These are phyloP conservation scores for Polyommatus iphigenia DNA, from an alignment of 2,888 invertebrate species.

Conservation along the genomic window DNA sequence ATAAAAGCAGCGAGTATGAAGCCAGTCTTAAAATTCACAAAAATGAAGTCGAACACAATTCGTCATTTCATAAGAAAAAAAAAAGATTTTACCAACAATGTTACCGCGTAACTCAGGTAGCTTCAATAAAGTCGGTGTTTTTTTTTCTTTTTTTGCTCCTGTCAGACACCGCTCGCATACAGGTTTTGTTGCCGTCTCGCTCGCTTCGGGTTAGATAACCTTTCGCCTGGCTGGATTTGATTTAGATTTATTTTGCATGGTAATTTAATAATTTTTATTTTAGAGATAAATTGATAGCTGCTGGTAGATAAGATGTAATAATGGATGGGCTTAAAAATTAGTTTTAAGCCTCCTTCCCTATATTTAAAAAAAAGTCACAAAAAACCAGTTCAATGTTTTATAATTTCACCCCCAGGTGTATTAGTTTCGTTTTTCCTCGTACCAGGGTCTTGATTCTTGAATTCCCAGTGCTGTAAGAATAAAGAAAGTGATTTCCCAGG, in stretches of 20 bases:
- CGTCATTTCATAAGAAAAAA: constrained; percentile 40
- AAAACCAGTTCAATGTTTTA: neutral
- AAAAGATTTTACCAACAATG: constrained; percentile 45
- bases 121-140: constrained; percentile 51
- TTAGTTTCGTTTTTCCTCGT: neutral
- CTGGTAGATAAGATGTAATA: neutral
- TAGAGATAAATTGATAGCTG: constrained; percentile 36
- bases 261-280: constrained; percentile 27
- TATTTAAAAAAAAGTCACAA: neutral
- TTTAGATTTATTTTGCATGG: constrained; percentile 31
- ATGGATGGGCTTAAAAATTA: neutral
- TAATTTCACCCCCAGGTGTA: neutral
- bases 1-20: neutral
- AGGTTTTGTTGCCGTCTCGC: constrained; percentile 49
- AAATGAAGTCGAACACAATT: constrained; percentile 19
- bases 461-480: neutral
- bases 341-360: neutral
- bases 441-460: neutral
- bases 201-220: constrained; percentile 44
- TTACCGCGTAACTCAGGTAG: constrained; percentile 60
- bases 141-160: constrained; percentile 44
- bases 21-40: neutral
- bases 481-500: neutral
- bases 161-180: constrained; percentile 50
- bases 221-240: constrained; percentile 37